Percentiles rank a stretch among this genome's conserved stretches.
phyloP scores from a whole-genome alignment of 1,140 invertebrate species.

The Lysiphlebus fabarum region DNA sequence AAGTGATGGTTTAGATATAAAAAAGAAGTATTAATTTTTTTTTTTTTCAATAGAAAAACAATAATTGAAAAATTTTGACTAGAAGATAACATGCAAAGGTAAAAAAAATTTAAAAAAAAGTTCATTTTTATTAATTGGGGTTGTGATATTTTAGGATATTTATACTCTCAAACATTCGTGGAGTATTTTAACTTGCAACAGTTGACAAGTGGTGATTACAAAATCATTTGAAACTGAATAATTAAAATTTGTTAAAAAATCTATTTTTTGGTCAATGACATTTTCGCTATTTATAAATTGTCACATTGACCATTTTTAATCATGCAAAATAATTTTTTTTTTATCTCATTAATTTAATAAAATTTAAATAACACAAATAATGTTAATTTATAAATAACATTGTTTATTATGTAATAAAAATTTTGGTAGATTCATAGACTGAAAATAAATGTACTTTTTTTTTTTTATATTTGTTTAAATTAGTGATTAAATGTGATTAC shows the following conservation, averaged over 20 bases:
- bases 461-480: background rate
- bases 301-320: too few relatives aligned
- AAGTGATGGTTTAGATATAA: too few relatives aligned
- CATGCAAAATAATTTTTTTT: too few relatives aligned
- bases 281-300: too few relatives aligned
- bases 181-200: slow-evolving; percentile 23
- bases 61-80: background rate
- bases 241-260: too few relatives aligned
- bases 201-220: slow-evolving; percentile 30
- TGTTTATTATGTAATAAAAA: background rate
- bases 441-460: slow-evolving; percentile 1
- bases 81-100: slow-evolving; percentile 10
- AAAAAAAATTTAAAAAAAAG: background rate
- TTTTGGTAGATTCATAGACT: background rate
- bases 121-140: slow-evolving; percentile 1
- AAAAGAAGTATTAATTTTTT: too few relatives aligned
- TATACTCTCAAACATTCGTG: slow-evolving; percentile 21
- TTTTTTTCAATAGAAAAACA: too few relatives aligned
- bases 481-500: slow-evolving; percentile 12
- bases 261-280: too few relatives aligned
- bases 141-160: background rate
- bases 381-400: too few relatives aligned
- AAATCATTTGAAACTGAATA: too few relatives aligned
- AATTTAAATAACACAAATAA: too few relatives aligned
- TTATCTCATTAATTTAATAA: too few relatives aligned